A percentile compares a stretch with the other conserved stretches of the same genome.
Conservation (phyloP, 1,140 invertebrate species). For the Pseudomyrmex sp. region DNA sequence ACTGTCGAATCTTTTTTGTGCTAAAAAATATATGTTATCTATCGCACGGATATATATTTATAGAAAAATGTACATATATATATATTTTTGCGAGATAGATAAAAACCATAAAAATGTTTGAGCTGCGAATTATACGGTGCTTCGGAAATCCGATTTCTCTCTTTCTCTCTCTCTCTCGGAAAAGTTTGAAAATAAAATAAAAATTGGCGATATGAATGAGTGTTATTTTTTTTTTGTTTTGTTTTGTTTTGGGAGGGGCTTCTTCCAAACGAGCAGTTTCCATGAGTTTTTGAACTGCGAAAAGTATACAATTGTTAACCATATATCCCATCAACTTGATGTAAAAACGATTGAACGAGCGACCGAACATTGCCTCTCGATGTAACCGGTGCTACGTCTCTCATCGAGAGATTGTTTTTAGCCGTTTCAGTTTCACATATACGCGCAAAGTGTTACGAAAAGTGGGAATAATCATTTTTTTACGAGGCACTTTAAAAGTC, state of each 20-base stretch:
- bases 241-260: too few relatives aligned
- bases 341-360: not conserved
- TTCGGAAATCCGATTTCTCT: too few relatives aligned
- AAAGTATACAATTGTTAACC: slow-evolving; percentile 19
- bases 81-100: not conserved
- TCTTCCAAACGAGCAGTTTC: not conserved
- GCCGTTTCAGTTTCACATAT: not conserved
- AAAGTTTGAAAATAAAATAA: slow-evolving; percentile 20
- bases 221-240: not conserved
- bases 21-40: not conserved
- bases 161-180: too few relatives aligned
- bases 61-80: not conserved
- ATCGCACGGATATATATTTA: not conserved
- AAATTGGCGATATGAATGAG: not conserved
- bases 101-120: not conserved
- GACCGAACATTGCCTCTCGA: slow-evolving; percentile 14
- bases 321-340: not conserved
- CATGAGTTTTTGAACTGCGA: not conserved
- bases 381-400: not conserved
- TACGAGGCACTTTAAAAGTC: not conserved
- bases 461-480: not conserved
- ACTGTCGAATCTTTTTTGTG: not conserved
- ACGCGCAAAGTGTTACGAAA: not conserved
- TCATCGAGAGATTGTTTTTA: slow-evolving; percentile 4
- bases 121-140: too few relatives aligned